Conservation (phyloP, 1,140 invertebrate genomes). For the Chironomus tepperi region DNA sequence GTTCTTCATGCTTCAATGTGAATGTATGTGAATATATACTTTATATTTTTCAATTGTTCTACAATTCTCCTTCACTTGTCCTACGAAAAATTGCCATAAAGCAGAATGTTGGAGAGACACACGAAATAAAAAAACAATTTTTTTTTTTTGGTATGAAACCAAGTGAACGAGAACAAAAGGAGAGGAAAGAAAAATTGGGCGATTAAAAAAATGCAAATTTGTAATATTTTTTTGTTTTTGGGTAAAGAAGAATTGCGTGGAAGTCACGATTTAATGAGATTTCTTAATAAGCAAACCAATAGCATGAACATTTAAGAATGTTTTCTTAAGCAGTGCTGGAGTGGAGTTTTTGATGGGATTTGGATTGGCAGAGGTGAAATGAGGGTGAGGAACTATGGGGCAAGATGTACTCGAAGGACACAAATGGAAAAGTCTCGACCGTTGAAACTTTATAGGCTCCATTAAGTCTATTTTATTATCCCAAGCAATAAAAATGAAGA, state of each 20-base stretch:
- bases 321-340: too few relatives aligned
- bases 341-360: too few relatives aligned
- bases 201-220: constrained; percentile 9
- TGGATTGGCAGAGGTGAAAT: too few relatives aligned
- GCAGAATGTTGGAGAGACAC: background rate
- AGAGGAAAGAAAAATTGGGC: constrained; percentile 6
- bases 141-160: background rate
- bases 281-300: background rate
- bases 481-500: too few relatives aligned
- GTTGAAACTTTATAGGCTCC: too few relatives aligned
- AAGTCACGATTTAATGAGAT: background rate
- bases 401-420: too few relatives aligned
- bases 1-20: background rate
- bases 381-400: too few relatives aligned
- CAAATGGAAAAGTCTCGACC: too few relatives aligned
- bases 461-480: too few relatives aligned
- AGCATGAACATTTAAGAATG: background rate
- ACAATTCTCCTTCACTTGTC: constrained; percentile 1
- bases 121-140: background rate
- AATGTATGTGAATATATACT: background rate
- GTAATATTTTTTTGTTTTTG: background rate
- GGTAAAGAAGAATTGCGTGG: background rate
- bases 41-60: background rate
- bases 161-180: background rate
- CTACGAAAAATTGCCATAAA: background rate